Percentiles rank a stretch among this genome's conserved stretches.
Conservation (phyloP, 2,888 invertebrate genomes). For the Trichacis sp. region DNA sequence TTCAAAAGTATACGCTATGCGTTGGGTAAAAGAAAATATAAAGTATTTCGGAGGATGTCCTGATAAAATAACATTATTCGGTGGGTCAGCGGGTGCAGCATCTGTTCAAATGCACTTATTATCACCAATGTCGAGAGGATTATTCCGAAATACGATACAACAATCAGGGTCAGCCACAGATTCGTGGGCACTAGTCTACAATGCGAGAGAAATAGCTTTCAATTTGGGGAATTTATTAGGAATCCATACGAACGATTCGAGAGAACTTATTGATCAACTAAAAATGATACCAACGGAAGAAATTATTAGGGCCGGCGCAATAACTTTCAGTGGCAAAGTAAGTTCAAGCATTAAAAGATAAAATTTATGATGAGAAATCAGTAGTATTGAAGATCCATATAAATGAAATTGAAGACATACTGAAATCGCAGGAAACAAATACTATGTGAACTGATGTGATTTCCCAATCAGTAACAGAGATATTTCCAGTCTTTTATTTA, state of each 20-base stretch:
- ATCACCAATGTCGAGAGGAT: conserved; percentile 61
- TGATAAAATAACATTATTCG: conserved; percentile 56
- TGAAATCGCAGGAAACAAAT: no score
- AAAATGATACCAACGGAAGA: conserved; percentile 47
- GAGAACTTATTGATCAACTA: conserved; percentile 51
- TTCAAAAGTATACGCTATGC: conserved; percentile 50
- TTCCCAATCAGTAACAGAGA: no score
- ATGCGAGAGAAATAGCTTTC: conserved; percentile 52
- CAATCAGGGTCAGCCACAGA: conserved; percentile 52
- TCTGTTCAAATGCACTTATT: conserved; percentile 57
- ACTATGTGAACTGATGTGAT: no score
- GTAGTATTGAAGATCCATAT: no score
- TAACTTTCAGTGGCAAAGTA: conserved; percentile 42
- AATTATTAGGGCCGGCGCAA: conserved; percentile 45
- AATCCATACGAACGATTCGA: conserved; percentile 52
- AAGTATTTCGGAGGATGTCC: conserved; percentile 58
- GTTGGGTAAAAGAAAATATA: conserved; percentile 60
- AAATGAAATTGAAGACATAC: no score
- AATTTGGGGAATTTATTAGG: conserved; percentile 55
- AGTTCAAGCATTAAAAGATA: no score
- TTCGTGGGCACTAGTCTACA: conserved; percentile 48
- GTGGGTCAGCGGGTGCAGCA: conserved; percentile 51
- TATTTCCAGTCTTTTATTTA: no score
- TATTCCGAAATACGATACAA: conserved; percentile 53
- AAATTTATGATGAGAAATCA: no score